Evolutionary conservation across 2,888 invertebrate species (phyloP), one percentile per base, ranked within the genome.

Genomic region (Limnephilus rhombicus): DNA sequence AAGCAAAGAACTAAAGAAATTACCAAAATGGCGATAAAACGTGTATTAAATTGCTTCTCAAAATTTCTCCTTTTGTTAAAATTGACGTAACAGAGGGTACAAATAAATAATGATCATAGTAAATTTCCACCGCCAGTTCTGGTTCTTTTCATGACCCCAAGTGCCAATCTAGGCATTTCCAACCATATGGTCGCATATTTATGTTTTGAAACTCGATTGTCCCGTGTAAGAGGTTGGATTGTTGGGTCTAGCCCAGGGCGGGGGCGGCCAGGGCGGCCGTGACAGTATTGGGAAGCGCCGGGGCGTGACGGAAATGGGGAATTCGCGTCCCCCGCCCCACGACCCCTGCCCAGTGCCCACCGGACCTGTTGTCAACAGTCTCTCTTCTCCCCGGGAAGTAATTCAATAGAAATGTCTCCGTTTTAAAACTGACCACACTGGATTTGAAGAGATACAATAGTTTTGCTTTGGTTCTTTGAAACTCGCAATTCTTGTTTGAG

Each of bases 251-350:
- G 87, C 68, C 34, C 68, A 15, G 53, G n/a, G 34, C 87, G 34
- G 53, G 89, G 53, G 88, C n/a, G 49, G 34, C 81, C 83, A 12
- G 45, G 81, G 53, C 86, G 83, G n/a, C 82, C 81, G 24, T 68
- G 68, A n/a, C 68, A 68, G 68, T 24, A 68, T 68, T 68, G 68
- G 87, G 83, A 88, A 89, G 83, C 85, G 41, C 85, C 68, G 80
- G 68, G 80, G 91, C 89, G 91, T 91, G 91, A 86, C 82, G 41
- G 68, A 91, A 89, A 89, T 89, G 85, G 41, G 68, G 89, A 91
- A 91, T 92, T 90, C 86, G 81, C 85, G 86, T 92, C 90, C 85
- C 81, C 41, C 80, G 31, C 7, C 53, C 53, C 53, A 5, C 18
- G 18, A 15, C 53, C 18, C 15, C 53, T 53, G 53, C 18, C 53